Evolutionary conservation across 2,888 invertebrate genomes (phyloP), one percentile per base, ranked within the genome.

Genomic region (Megamerina dolium): DNA sequence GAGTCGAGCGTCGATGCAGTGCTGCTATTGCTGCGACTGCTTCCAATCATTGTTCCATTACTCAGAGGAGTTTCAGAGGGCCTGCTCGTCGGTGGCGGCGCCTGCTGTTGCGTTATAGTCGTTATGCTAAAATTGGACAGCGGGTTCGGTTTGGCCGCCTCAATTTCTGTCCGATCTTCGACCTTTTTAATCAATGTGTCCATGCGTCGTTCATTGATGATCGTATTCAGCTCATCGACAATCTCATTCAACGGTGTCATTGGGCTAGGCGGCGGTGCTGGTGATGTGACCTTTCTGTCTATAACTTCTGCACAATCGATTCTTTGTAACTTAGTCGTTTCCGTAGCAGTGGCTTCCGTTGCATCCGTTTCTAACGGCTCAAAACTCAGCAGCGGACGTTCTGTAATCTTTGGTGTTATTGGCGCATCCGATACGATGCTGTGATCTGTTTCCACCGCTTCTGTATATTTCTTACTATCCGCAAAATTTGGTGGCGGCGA

Each of bases 401-500:
- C 55, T 30, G 48, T 55, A 14, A 54, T 51, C 5, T 54, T 58
- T 20, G 56, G 53, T 20, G 54, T 54, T 14, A 58, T 59, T 4
- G 59, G 57, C 4, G 34, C 21, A 43, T 58, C 57, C 0, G 56
- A 43, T 5, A 46, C 31, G 16, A 17, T 6, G 10, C 23, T 10
- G 10, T 23, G 23, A 23, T 8, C 10, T 2, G 10, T 30, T 6
- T 42, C 42, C 9, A 43, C 13, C 3, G 19, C 14, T 3, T 48
- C 38, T 4, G 20, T 12, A n/a, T 45, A 46, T 29, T 48, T 47
- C 8, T 20, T 33, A 8, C 20, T 43, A 35, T 70, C 70, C 3
- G 68, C 68, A 43, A 69, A 68, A 37, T 64, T 68, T 3, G 70
- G 56, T 14, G 70, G 70, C 5, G 69, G 68, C 8, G 68, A 69